These are phyloP conservation scores for Venturia canescens DNA, from an alignment of 1,140 invertebrate genomes.

Conservation along the genomic window DNA sequence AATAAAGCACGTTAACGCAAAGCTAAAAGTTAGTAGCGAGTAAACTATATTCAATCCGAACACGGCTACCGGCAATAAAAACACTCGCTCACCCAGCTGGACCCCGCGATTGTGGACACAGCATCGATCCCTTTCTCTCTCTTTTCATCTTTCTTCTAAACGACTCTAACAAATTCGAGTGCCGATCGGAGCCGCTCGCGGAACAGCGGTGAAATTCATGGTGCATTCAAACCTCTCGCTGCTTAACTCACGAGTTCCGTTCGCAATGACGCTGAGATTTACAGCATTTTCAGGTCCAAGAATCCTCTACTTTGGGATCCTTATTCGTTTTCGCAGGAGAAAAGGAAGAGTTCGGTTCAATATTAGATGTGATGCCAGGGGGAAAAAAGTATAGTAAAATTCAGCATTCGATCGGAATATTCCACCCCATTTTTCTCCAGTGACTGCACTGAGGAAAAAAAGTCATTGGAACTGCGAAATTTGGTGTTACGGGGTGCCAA, in stretches of 20 bases:
- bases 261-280: too few species aligned
- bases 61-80: slow-evolving; percentile 49
- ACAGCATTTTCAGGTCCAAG: too few species aligned
- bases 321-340: too few species aligned
- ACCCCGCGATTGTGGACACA: slow-evolving; percentile 18
- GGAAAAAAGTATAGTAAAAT: too few species aligned
- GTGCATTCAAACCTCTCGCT: background rate
- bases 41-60: slow-evolving; percentile 37
- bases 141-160: background rate
- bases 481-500: too few species aligned
- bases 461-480: too few species aligned
- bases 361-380: too few species aligned
- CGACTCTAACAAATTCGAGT: slow-evolving; percentile 56
- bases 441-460: too few species aligned
- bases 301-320: too few species aligned
- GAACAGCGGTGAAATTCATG: background rate
- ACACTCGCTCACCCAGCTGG: slow-evolving; percentile 53
- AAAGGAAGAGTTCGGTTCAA: too few species aligned
- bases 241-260: background rate
- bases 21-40: slow-evolving; percentile 15
- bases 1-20: background rate
- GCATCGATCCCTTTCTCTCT: slow-evolving; percentile 15
- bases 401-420: too few species aligned
- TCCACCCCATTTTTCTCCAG: too few species aligned
- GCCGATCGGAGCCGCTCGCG: background rate